These are phyloP conservation scores for Poeciliopsis gracilis DNA, from an alignment of 2,797 vertebrate species.

Conservation along the genomic window DNA sequence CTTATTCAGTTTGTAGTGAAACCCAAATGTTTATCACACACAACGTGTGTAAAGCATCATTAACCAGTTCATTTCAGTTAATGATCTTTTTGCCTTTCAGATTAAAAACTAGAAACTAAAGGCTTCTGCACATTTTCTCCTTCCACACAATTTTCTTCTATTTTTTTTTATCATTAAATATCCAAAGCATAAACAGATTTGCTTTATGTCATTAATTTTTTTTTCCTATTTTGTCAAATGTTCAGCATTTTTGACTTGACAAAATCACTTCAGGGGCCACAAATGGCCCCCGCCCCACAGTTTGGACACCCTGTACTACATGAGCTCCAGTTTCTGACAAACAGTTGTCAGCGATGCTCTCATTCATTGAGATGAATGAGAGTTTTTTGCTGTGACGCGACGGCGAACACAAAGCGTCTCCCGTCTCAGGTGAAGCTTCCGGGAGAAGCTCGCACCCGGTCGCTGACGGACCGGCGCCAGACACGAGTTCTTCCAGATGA, in stretches of 20 bases:
- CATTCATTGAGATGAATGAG: not conserved
- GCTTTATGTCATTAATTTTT: too few relatives aligned
- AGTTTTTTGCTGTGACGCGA: not conserved
- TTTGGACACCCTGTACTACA: too few relatives aligned
- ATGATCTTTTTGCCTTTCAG: not conserved
- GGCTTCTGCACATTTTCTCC: not conserved
- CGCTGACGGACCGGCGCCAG: not conserved
- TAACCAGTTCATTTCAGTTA: not conserved
- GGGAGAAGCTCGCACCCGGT: not conserved
- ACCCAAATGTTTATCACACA: not conserved
- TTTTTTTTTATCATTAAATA: too few relatives aligned
- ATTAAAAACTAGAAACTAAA: not conserved
- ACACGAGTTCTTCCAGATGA: slow-evolving; percentile 2
- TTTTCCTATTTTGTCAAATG: too few relatives aligned
- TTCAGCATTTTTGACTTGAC: too few relatives aligned
- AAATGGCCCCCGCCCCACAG: too few relatives aligned
- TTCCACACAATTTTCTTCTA: not conserved
- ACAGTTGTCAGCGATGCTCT: not conserved
- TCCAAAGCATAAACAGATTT: too few relatives aligned
- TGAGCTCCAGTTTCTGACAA: not conserved
- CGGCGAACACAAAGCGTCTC: not conserved
- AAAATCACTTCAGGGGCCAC: too few relatives aligned
- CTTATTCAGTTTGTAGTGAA: not conserved
- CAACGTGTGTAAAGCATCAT: not conserved
- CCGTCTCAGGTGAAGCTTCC: not conserved